Base-by-base conservation (phyloP, 2,888 invertebrate genomes). In the Trissolcus brochymenae region DNA sequence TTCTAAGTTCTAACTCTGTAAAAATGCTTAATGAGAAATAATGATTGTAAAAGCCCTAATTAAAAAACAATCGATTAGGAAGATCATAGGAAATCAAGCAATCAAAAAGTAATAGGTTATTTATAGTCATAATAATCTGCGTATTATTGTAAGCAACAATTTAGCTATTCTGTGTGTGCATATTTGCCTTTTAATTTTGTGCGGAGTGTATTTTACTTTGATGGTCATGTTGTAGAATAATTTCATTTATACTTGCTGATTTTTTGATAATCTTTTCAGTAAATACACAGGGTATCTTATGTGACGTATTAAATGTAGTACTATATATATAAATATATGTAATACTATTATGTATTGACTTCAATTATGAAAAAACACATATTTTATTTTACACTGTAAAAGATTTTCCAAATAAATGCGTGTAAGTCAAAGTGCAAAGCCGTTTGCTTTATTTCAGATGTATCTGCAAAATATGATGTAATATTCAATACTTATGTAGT, bases 261-360 rank as follows among this genome's bases (percentile, higher is more conserved):
- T 16, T 57, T 64, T 53, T 49, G 55, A 49, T 51, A 17, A 17
- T 68, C 50, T 59, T 70, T 68, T 66, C 46, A 51, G 43, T 60
- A 71, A 56, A 61, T 66, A 71, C 16, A 76, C 71, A 76, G 70
- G 76, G 71, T 76, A 71, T 66, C 57, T 70, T 66, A 66, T 71
- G 76, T 71, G 60, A 66, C 76, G 61, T 76, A 62, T 74, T 67
- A 68, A 62, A 35, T 11, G 49, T 68, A 68, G 64, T 49, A 51
- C 25, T 68, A 6, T 46, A n/a, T n/a, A n/a, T n/a, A n/a, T 46
- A 46, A 6, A n/a, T n/a, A 43, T 43, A 43, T 43, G 3, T 6
- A 43, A 49, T 2, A 67, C 61, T 67, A 57, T 61, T 60, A 60
- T 74, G 40, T 62, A 51, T 62, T 74, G 51, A 57, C 56, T 64